Evolutionary conservation across 2,888 invertebrate genomes (phyloP).

Genomic region (Ernsta delagoae): DNA sequence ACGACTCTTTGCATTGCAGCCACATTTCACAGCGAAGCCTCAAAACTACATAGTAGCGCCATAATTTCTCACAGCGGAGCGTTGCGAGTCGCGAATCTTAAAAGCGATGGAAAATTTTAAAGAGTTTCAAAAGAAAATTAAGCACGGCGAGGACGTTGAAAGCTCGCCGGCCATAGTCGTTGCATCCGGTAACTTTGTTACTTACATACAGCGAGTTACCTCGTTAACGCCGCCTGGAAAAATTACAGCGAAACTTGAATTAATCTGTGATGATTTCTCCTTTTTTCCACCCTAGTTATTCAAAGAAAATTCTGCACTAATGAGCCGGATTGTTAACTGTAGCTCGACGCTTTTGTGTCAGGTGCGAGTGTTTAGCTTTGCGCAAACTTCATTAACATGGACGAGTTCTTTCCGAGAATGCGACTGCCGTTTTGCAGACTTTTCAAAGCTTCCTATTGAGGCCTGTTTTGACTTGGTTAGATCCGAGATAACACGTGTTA

Average conservation of each 20-base stretch:
- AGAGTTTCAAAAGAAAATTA: constrained; percentile 78
- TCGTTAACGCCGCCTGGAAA: constrained; percentile 71
- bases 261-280: constrained; percentile 65
- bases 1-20: constrained; percentile 1
- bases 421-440: constrained; percentile 24
- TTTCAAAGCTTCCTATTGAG: constrained; percentile 17
- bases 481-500: not conserved
- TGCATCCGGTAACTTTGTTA: constrained; percentile 75
- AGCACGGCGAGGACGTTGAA: constrained; percentile 60
- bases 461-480: constrained; percentile 10
- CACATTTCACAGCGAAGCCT: not conserved
- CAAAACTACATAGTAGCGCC: constrained; percentile 48
- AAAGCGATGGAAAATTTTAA: constrained; percentile 72
- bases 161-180: constrained; percentile 59
- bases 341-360: constrained; percentile 57
- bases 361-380: constrained; percentile 57
- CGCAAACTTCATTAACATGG: constrained; percentile 57
- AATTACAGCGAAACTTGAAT: constrained; percentile 69
- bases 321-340: constrained; percentile 71
- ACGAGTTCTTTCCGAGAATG: constrained; percentile 37
- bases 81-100: constrained; percentile 59
- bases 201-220: constrained; percentile 65
- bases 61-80: constrained; percentile 60
- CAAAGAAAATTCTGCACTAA: constrained; percentile 67
- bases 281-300: constrained; percentile 52